Evolutionary conservation across 2,797 vertebrate species (phyloP).

Genomic region (Craterocephalus amniculus): DNA sequence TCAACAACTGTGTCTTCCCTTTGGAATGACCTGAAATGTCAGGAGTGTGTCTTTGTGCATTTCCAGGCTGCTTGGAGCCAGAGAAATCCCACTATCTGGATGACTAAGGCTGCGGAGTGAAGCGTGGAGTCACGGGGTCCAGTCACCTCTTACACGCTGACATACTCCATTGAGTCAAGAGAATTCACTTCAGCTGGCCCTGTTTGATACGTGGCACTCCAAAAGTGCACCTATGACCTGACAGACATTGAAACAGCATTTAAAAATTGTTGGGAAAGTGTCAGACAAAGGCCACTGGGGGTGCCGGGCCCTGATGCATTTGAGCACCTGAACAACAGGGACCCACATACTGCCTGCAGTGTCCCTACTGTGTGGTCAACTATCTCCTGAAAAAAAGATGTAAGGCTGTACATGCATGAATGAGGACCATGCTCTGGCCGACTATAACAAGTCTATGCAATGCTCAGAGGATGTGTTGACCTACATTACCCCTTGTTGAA

Average conservation of each 20-base stretch:
- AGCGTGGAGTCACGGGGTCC: slow-evolving; percentile 40
- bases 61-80: slow-evolving; percentile 56
- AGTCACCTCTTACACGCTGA: slow-evolving; percentile 54
- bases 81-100: slow-evolving; percentile 56
- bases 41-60: slow-evolving; percentile 35
- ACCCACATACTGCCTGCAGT: slow-evolving; percentile 20
- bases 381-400: slow-evolving; percentile 39
- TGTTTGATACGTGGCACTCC: slow-evolving; percentile 56
- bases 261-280: slow-evolving; percentile 40
- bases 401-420: slow-evolving; percentile 56
- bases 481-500: slow-evolving; percentile 79
- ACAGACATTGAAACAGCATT: slow-evolving; percentile 53
- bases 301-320: slow-evolving; percentile 41
- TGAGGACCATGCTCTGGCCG: slow-evolving; percentile 54
- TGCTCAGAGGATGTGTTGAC: slow-evolving; percentile 77
- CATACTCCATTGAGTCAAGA: slow-evolving; percentile 51
- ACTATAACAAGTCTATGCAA: slow-evolving; percentile 58
- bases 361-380: slow-evolving; percentile 34
- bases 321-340: slow-evolving; percentile 34
- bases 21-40: slow-evolving; percentile 34
- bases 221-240: slow-evolving; percentile 61
- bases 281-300: slow-evolving; percentile 38
- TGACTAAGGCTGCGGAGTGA: slow-evolving; percentile 33
- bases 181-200: slow-evolving; percentile 52
- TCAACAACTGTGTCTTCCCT: slow-evolving; percentile 16